phyloP scores from a whole-genome alignment of 1,140 invertebrate species.

The Acromyrmex heyeri region DNA sequence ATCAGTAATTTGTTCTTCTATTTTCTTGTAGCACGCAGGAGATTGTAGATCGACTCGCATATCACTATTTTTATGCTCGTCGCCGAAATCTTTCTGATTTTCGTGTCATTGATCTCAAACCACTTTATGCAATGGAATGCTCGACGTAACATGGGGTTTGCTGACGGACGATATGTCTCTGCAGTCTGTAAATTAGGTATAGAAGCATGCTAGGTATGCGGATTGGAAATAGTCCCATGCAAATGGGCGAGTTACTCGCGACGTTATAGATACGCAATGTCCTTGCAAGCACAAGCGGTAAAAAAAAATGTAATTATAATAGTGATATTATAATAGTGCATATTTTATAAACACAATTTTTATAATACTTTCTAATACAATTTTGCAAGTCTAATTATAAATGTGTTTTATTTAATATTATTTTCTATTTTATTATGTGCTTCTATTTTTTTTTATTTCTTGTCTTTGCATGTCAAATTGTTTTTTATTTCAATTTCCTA shows the following conservation, averaged over 20 bases:
- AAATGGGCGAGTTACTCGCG: neutral
- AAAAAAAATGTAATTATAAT: neutral
- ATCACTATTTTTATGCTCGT: neutral
- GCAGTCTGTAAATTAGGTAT: conserved; percentile 20
- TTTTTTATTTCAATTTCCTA: neutral
- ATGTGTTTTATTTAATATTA: neutral
- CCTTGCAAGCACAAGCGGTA: too few species aligned
- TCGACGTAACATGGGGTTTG: neutral
- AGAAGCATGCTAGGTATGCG: conserved; percentile 9
- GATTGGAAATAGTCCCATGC: conserved; percentile 22
- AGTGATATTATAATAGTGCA: neutral
- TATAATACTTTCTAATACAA: neutral
- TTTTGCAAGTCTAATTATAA: too few species aligned
- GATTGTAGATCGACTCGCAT: neutral
- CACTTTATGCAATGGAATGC: neutral
- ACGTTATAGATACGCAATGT: conserved; percentile 7
- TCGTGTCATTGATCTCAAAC: neutral
- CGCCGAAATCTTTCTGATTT: neutral
- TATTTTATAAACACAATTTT: neutral
- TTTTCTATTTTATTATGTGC: neutral
- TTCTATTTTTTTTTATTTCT: neutral
- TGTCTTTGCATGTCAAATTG: neutral
- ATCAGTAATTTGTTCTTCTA: neutral
- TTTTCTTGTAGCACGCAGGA: conserved; percentile 6
- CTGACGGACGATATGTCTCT: conserved; percentile 10